Percentiles rank a stretch among this genome's conserved stretches.
These are phyloP conservation scores for Parazoanthus darwini DNA, from an alignment of 92 coral and sea anemone genomes.

Conservation along the genomic window DNA sequence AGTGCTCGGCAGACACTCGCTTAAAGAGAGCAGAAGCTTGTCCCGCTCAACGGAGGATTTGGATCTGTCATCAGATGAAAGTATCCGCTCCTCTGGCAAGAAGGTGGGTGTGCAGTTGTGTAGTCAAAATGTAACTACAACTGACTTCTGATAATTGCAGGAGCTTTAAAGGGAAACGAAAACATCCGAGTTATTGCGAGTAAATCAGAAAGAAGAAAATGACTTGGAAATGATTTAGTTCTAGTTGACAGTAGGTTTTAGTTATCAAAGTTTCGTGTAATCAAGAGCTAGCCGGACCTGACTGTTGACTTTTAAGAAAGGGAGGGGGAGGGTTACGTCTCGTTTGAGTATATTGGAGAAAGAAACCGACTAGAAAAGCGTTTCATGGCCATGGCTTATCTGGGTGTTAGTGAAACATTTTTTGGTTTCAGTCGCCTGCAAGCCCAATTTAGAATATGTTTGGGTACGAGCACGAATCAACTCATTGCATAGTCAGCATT, in stretches of 20 bases:
- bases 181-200: no score
- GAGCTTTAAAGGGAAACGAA: not conserved
- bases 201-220: not conserved
- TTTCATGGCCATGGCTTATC: not conserved
- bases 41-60: constrained; percentile 38
- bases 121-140: not conserved
- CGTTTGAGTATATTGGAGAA: not conserved
- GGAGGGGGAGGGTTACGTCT: not conserved
- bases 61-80: constrained; percentile 36
- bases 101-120: not conserved
- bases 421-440: no score
- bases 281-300: not conserved
- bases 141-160: no score
- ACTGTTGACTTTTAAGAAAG: no score
- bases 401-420: no score
- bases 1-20: constrained; percentile 20
- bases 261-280: not conserved
- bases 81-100: constrained; percentile 37
- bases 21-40: constrained; percentile 32
- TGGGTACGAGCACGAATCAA: no score
- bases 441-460: no score
- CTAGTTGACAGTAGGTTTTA: not conserved
- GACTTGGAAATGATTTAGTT: no score
- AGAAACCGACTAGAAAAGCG: not conserved
- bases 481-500: no score